These are phyloP conservation scores for Drosophila orosa DNA, from an alignment of 1,140 invertebrate genomes.

Conservation along the genomic window DNA sequence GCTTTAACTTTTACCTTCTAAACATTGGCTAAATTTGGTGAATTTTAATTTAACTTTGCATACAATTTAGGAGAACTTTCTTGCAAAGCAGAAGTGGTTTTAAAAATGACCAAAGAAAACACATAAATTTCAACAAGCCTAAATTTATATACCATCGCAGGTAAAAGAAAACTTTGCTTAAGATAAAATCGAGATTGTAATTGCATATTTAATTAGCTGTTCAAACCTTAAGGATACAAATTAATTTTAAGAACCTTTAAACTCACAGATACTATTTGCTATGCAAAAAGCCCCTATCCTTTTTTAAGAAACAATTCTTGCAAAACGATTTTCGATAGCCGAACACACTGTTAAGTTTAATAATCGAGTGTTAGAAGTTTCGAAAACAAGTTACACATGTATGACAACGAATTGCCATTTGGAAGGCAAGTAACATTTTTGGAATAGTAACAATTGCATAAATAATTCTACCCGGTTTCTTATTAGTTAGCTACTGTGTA, in stretches of 20 bases:
- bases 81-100: background rate
- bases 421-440: background rate
- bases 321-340: background rate
- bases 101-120: background rate
- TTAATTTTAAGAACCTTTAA: no score
- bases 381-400: slow-evolving; percentile 1
- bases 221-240: no score
- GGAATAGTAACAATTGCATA: background rate
- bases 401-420: background rate
- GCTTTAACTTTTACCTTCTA: background rate
- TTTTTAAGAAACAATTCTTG: background rate
- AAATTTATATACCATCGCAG: background rate
- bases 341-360: background rate
- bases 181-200: no score
- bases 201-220: no score
- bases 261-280: no score
- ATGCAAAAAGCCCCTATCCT: no score
- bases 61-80: slow-evolving; percentile 1
- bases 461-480: no score
- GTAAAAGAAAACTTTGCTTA: no score
- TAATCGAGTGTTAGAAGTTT: background rate
- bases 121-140: background rate
- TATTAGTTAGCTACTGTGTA: background rate
- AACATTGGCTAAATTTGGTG: background rate
- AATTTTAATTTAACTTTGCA: background rate